phyloP scores from a whole-genome alignment of 2,797 vertebrate species.

The Aldrovandia affinis region DNA sequence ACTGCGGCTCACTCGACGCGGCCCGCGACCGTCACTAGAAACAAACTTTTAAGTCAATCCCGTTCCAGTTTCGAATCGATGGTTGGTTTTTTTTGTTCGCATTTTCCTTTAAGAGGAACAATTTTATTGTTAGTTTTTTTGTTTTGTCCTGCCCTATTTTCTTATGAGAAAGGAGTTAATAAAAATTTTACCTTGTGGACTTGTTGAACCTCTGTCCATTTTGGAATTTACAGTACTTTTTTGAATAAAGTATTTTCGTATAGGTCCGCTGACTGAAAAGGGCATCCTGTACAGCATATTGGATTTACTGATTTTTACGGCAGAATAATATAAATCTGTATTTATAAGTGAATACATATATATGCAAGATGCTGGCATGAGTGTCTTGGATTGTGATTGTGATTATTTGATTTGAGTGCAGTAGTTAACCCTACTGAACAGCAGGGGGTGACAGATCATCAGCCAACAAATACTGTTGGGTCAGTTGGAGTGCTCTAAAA shows the following conservation, averaged over 20 bases:
- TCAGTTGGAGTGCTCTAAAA: background rate
- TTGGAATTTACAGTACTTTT: too few relatives aligned
- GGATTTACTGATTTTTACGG: too few relatives aligned
- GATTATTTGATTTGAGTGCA: background rate
- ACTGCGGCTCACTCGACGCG: background rate
- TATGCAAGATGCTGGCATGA: too few relatives aligned
- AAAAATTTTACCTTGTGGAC: background rate
- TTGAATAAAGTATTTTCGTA: too few relatives aligned
- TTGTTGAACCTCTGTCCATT: too few relatives aligned
- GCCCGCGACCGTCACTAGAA: background rate
- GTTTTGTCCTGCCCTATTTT: background rate
- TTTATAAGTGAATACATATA: too few relatives aligned
- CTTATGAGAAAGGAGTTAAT: background rate
- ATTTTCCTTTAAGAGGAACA: too few relatives aligned
- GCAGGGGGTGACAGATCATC: background rate
- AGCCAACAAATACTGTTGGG: background rate
- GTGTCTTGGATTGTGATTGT: background rate
- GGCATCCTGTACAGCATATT: too few relatives aligned
- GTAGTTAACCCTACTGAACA: background rate
- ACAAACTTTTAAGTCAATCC: background rate
- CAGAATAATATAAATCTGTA: too few relatives aligned
- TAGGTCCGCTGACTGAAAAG: too few relatives aligned
- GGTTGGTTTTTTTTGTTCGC: background rate
- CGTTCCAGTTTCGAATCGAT: background rate
- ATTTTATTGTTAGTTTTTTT: background rate